phyloP scores from a whole-genome alignment of 37 sponge, comb jelly and placozoan genomes.

The Dysidea cf. avara region DNA sequence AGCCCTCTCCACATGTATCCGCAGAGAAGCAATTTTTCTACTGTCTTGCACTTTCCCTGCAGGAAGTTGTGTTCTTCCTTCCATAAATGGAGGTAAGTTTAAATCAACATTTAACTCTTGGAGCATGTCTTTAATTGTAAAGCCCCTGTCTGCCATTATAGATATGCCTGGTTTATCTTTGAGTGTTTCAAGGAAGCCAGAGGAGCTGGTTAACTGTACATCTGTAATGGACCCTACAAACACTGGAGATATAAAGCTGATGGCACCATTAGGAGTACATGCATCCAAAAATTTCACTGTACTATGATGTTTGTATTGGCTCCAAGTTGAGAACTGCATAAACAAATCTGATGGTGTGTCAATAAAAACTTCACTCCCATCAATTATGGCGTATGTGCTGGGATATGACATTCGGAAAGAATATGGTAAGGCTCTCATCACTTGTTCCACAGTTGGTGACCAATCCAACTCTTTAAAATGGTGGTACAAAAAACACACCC shows the following conservation, averaged over 20 bases:
- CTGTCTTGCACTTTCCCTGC: constrained; percentile 42
- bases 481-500: constrained; percentile 14
- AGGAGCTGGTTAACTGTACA: constrained; percentile 18
- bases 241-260: constrained; percentile 27
- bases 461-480: constrained; percentile 23
- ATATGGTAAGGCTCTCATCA: constrained; percentile 14
- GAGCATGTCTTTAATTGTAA: constrained; percentile 59
- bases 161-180: constrained; percentile 39
- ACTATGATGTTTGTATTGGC: constrained; percentile 42
- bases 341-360: constrained; percentile 39
- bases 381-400: constrained; percentile 24
- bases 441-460: constrained; percentile 14
- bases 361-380: constrained; percentile 22
- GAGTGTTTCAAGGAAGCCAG: constrained; percentile 28
- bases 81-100: constrained; percentile 61
- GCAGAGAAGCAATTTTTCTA: constrained; percentile 46
- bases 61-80: constrained; percentile 50
- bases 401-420: background rate
- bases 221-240: constrained; percentile 44
- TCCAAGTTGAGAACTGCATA: constrained; percentile 41
- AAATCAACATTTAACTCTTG: constrained; percentile 38
- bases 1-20: constrained; percentile 51
- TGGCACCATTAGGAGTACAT: constrained; percentile 38
- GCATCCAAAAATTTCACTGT: constrained; percentile 37
- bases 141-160: constrained; percentile 70